These are phyloP conservation scores for Gasterosteus nipponicus DNA, from an alignment of 2,113 vertebrate species.

Conservation along the genomic window DNA sequence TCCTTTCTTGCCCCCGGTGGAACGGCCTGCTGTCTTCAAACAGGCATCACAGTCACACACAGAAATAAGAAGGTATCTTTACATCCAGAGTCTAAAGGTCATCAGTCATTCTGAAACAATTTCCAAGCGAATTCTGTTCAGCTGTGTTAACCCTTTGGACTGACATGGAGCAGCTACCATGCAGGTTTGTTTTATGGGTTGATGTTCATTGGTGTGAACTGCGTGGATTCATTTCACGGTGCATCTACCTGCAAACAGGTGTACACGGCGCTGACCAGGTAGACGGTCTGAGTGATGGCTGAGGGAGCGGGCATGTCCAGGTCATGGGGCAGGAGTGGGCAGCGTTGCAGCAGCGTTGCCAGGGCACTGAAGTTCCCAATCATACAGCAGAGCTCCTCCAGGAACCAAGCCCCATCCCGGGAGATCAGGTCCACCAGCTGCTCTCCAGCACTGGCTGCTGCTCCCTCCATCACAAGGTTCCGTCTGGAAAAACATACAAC, in stretches of 20 bases:
- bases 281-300: conserved; percentile 89
- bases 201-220: background rate
- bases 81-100: background rate
- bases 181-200: background rate
- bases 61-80: background rate
- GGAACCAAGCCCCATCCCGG: conserved; percentile 95
- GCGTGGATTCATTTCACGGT: too few relatives aligned
- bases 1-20: background rate
- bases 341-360: conserved; percentile 91
- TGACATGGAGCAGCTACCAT: background rate
- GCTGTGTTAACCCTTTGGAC: background rate
- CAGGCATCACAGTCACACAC: too few relatives aligned
- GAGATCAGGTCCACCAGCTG: conserved; percentile 95
- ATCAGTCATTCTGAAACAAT: background rate
- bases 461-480: conserved; percentile 97
- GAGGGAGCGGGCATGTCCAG: conserved; percentile 90
- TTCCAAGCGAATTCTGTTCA: background rate
- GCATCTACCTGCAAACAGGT: conserved; percentile 90
- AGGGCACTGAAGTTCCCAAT: conserved; percentile 92
- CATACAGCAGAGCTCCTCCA: conserved; percentile 98
- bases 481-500: conserved; percentile 74
- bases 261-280: conserved; percentile 93
- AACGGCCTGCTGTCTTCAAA: background rate
- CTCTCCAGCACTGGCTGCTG: conserved; percentile 92
- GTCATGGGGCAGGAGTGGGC: conserved; percentile 91